A percentile compares a stretch with the other conserved stretches of the same genome.
Conservation (phyloP, 2,888 invertebrate species). For the Petrolisthes manimaculis region DNA sequence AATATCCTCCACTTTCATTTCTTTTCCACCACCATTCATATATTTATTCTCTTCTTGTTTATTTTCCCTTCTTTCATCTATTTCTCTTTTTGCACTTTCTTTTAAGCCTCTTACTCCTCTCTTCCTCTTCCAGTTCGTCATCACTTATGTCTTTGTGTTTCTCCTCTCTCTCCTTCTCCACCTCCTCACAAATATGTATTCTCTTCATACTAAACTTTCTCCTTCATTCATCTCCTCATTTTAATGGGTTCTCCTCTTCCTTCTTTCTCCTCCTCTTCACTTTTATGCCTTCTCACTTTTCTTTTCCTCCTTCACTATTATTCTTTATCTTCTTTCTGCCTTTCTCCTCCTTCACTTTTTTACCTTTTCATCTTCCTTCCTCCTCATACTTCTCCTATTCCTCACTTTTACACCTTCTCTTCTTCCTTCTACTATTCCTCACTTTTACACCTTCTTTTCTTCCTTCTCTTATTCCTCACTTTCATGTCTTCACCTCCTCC, state of each 20-base stretch:
- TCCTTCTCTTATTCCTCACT: not conserved
- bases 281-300: not conserved
- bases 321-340: conserved; percentile 1
- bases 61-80: no score
- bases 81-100: no score
- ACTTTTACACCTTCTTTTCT: not conserved
- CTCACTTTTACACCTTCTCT: not conserved
- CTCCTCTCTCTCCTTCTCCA: not conserved
- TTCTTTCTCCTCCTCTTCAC: not conserved
- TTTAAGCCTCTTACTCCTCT: not conserved
- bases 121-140: conserved; percentile 6
- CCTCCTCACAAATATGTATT: not conserved
- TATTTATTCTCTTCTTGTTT: no score
- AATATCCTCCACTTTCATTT: no score
- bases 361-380: no score
- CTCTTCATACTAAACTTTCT: not conserved
- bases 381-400: not conserved
- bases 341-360: not conserved
- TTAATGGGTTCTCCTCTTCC: conserved; percentile 8
- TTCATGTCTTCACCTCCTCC: not conserved
- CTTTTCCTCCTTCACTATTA: not conserved
- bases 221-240: not conserved
- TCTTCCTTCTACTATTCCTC: not conserved
- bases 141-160: no score
- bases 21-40: no score